Evolutionary conservation across 2,797 vertebrate species (phyloP).

Genomic region (Galagoides demidoff): DNA sequence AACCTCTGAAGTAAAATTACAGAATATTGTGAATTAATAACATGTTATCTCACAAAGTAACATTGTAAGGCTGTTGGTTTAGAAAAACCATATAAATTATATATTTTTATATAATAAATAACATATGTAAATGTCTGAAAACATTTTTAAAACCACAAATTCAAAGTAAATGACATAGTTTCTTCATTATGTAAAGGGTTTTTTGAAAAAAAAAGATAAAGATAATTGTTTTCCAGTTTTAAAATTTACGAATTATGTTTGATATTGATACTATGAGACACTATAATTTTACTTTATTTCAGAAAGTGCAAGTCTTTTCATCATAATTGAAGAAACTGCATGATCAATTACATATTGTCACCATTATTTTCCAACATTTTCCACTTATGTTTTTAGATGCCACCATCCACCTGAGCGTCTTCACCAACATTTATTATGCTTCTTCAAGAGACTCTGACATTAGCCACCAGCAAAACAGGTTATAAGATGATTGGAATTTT

Average conservation of each 20-base stretch:
- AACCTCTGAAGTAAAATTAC: slow-evolving; percentile 51
- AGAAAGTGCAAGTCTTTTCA: slow-evolving; percentile 68
- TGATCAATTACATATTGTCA: slow-evolving; percentile 49
- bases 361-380: slow-evolving; percentile 49
- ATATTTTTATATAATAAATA: slow-evolving; percentile 54
- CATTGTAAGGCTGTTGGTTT: background rate
- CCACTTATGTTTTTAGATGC: slow-evolving; percentile 52
- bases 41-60: slow-evolving; percentile 52
- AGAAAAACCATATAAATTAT: slow-evolving; percentile 29
- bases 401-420: slow-evolving; percentile 20
- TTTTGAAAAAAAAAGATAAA: slow-evolving; percentile 39
- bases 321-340: slow-evolving; percentile 64
- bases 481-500: slow-evolving; percentile 4
- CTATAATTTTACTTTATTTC: slow-evolving; percentile 61
- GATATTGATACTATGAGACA: slow-evolving; percentile 46
- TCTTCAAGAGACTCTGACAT: slow-evolving; percentile 25
- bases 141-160: slow-evolving; percentile 60
- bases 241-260: slow-evolving; percentile 49
- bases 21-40: slow-evolving; percentile 18
- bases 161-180: slow-evolving; percentile 48
- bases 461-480: slow-evolving; percentile 17
- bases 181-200: slow-evolving; percentile 40
- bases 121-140: slow-evolving; percentile 43
- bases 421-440: slow-evolving; percentile 5
- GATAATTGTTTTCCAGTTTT: slow-evolving; percentile 58